Conservation (phyloP, 2,113 vertebrate genomes). For the Fregetta grallaria region DNA sequence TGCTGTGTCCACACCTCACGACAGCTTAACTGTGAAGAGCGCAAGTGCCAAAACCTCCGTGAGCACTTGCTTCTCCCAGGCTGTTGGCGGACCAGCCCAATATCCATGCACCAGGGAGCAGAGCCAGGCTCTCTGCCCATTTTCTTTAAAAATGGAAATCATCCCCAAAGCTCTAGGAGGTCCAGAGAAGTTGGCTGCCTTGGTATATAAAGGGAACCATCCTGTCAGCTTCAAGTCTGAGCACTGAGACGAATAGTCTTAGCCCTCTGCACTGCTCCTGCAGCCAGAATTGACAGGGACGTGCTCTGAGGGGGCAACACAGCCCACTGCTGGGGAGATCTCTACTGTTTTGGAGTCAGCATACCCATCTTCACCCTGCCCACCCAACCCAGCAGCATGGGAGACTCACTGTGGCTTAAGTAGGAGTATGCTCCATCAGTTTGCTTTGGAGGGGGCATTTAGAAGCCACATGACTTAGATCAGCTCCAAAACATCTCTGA, state of each 20-base stretch:
- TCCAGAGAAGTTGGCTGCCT: neutral
- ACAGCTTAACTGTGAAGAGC: neutral
- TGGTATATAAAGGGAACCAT: neutral
- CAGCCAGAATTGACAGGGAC: neutral
- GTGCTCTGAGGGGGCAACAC: neutral
- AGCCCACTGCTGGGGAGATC: neutral
- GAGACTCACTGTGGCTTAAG: neutral
- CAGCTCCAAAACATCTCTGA: neutral
- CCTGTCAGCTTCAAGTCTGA: neutral
- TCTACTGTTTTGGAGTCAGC: neutral
- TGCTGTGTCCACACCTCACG: fast-evolving
- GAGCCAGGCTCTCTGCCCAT: neutral
- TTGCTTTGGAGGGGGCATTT: neutral
- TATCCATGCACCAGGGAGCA: fast-evolving
- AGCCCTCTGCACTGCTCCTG: neutral
- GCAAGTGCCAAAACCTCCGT: neutral
- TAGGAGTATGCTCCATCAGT: neutral
- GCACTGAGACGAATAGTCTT: neutral
- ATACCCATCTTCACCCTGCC: neutral
- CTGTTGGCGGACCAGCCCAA: neutral
- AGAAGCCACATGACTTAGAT: neutral
- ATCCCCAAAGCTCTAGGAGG: neutral
- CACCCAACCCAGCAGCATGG: fast-evolving
- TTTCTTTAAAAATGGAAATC: neutral
- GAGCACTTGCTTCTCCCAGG: neutral